Conservation (phyloP, 2,113 vertebrate species). For the pig (Sus scrofa) region T2T-Sscrofa CM000824.6:81552501-81553000, state of each 20-base stretch:
- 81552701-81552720: no score
- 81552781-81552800: no score
- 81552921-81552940: background rate
- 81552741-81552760: no score
- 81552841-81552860: no score
- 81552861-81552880: no score
- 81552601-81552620: background rate
- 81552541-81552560: background rate
- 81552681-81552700: no score
- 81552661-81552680: no score
- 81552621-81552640: background rate
- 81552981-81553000: background rate
- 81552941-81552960: background rate
- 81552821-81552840: no score
- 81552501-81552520: background rate
- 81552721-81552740: no score
- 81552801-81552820: no score
- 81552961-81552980: background rate
- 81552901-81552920: background rate
- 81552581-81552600: background rate
- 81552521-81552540: background rate
- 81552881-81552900: background rate
- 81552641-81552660: no score
- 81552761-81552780: no score
- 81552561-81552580: background rate